Base-by-base conservation (phyloP, 2,797 vertebrate genomes). In the Helarctos malayanus region DNA sequence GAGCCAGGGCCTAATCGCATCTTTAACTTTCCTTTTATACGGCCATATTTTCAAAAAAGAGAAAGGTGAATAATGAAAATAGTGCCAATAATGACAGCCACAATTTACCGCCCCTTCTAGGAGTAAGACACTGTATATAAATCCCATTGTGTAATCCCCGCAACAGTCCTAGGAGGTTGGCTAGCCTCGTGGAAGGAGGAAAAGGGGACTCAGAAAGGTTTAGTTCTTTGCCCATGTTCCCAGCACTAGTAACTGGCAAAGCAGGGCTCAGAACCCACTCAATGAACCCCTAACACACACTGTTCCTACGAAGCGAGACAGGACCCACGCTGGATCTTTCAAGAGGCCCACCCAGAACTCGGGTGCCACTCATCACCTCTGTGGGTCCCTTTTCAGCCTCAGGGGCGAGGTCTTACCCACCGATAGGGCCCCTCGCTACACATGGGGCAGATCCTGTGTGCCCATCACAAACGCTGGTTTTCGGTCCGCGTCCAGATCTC, bases 141-240 rank as follows among this genome's bases (percentile, higher is more conserved):
- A 92, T 71, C 21, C 49, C 63, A 3, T 91, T 21, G 7, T 75
- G 71, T 63, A 83, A 83, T 88, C 71, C 41, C 35, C 8, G 4
- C n/a, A 85, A 88, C 27, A 75, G 29, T 68, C 38, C 41, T 23
- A 80, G 81, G 59, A 68, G 16, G 69, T 32, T 41, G 73, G 68
- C 11, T 92, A 56, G 90, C 90, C 96, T 79, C 29, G 10, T 25
- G 65, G 5, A 93, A 91, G 91, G 9, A 78, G 23, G 63, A 95
- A 88, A 82, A 41, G 80, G 69, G 41, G n/a, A 84, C 29, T 68
- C 80, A 52, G 52, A 59, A 19, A 54, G n/a, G n/a, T 4, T 94
- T 54, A 61, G 18, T 71, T 68, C 56, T 71, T 82, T 89, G 21
- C n/a, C 79, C 57, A 32, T 59, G 32, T 93, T 89, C 59, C 71